phyloP scores from a whole-genome alignment of 2,113 vertebrate species.

The Labeo rohita region DNA sequence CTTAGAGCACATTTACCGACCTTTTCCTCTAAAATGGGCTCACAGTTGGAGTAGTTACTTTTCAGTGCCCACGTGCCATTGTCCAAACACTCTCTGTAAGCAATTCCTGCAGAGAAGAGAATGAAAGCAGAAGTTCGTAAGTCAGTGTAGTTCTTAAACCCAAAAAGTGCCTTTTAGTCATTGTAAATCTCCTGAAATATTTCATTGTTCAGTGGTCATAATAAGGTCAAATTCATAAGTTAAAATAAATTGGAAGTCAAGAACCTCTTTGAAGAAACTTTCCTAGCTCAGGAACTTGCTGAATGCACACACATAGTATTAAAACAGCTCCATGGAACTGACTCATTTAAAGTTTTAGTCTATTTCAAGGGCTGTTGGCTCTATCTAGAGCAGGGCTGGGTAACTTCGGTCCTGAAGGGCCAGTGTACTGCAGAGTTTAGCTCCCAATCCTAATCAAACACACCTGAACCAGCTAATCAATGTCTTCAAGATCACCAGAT shows the following conservation, averaged over 20 bases:
- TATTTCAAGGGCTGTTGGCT: background rate
- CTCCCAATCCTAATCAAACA: too few relatives aligned
- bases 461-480: too few relatives aligned
- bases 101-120: conserved; percentile 79
- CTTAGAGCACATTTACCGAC: conserved; percentile 71
- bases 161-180: background rate
- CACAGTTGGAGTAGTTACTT: conserved; percentile 95
- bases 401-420: too few relatives aligned
- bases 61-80: conserved; percentile 94
- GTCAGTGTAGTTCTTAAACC: background rate
- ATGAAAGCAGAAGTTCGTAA: conserved; percentile 24
- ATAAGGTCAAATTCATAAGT: background rate
- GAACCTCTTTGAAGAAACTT: background rate
- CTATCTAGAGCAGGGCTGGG: background rate
- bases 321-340: background rate
- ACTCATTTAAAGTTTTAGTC: background rate
- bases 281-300: background rate
- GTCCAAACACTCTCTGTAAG: conserved; percentile 92
- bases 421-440: too few relatives aligned
- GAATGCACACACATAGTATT: background rate
- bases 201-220: background rate
- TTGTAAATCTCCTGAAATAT: background rate
- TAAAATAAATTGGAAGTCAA: background rate
- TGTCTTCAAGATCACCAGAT: too few relatives aligned
- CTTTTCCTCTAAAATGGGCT: conserved; percentile 94